Evolutionary conservation across 2,888 invertebrate species (phyloP).

Genomic region (Campoplex capitator): DNA sequence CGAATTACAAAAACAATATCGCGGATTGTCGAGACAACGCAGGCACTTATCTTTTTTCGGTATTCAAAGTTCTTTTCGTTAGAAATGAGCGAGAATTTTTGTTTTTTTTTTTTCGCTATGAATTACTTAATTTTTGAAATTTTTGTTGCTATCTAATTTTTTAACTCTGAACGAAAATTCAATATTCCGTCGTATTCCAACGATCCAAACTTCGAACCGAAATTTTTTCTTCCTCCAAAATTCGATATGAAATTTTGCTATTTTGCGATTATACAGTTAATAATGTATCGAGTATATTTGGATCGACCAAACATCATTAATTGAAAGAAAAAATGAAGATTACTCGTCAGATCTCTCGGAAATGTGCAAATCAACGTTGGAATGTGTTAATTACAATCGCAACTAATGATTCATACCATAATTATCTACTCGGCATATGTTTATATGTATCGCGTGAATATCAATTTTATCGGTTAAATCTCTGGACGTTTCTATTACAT

Average conservation of each 20-base stretch:
- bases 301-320: not conserved
- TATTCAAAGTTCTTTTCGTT: not conserved
- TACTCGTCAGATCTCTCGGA: constrained; percentile 32
- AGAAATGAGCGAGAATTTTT: not conserved
- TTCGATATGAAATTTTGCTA: constrained; percentile 50
- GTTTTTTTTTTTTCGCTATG: not conserved
- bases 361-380: constrained; percentile 54
- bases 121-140: not conserved
- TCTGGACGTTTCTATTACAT: not conserved
- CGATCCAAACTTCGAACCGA: not conserved
- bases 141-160: not conserved
- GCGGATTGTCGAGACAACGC: constrained; percentile 54
- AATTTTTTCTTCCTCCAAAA: constrained; percentile 6
- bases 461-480: constrained; percentile 16
- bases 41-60: constrained; percentile 55
- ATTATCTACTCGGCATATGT: constrained; percentile 23
- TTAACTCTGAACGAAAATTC: not conserved
- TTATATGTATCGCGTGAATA: constrained; percentile 7
- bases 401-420: constrained; percentile 38
- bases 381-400: constrained; percentile 62
- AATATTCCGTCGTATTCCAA: not conserved
- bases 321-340: constrained; percentile 17
- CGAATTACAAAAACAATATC: constrained; percentile 43
- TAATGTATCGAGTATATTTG: constrained; percentile 26
- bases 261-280: not conserved